Base-by-base conservation (phyloP, 2,797 vertebrate species). In the Molothrus ater region DNA sequence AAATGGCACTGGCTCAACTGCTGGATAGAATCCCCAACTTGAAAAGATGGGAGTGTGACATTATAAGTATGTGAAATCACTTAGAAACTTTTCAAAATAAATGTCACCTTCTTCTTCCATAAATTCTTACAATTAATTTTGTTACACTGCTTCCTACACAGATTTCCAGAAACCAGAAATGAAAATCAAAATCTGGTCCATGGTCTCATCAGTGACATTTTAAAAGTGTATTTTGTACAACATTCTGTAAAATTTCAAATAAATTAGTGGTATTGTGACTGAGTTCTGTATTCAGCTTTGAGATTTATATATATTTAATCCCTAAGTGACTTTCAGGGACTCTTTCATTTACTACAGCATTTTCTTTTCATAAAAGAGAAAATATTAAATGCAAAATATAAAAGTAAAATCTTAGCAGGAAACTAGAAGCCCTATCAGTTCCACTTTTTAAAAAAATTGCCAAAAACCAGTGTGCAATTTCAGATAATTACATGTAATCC, bases 401-500 rank as follows among this genome's bases (percentile, higher is more conserved):
- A 38, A 78, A 88, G 45, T 50, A 80, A 88, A 86, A 93, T 72
- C 42, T 80, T 91, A 88, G 63, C 59, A 78, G 73, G 73, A 94
- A 93, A 89, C 86, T 64, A 86, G 87, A 79, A 92, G 22, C 34
- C 82, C 87, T 96, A 96, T 95, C 81, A 93, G 94, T 95, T 96
- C 63, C 51, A 90, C 57, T 92, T 90, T 81, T 36, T 0, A 2
- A 81, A 93, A 94, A 95, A 91, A 79, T 13, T 93, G 90, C 86
- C 57, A 88, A 88, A 94, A 93, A 60, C 0, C 65, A 89, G 89
- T 93, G 80, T 94, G 90, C 96, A 93, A 87, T 97, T 97, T 96
- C 93, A 97, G 92, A 95, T 97, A 97, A 97, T 96, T 96, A 94
- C 90, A 89, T 93, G 96, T 97, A 97, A 97, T 97, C 96, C 96